These are phyloP conservation scores for Rhabdophis nuchalis DNA, from an alignment of 2,797 vertebrate genomes.

Conservation along the genomic window DNA sequence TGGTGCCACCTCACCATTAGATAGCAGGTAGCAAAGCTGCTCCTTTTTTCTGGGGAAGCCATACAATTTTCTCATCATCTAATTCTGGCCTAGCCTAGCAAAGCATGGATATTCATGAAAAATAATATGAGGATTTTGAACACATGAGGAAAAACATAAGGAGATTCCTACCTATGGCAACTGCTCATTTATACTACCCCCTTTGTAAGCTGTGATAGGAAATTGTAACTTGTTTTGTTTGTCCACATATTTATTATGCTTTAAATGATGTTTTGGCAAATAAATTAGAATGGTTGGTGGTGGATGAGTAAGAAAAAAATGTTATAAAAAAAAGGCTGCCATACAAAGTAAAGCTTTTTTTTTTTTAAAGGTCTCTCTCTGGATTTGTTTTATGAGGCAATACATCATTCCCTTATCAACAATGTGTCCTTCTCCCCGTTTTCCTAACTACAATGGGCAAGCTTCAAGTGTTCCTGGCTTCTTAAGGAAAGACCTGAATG, in stretches of 20 bases:
- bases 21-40: neutral
- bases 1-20: neutral
- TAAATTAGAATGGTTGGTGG: neutral
- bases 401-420: slow-evolving; percentile 7
- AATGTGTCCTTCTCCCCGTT: slow-evolving; percentile 15
- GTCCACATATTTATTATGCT: slow-evolving; percentile 13
- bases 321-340: neutral
- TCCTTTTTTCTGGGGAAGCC: neutral
- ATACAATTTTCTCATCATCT: neutral
- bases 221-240: neutral
- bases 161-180: neutral
- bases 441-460: neutral
- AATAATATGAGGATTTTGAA: slow-evolving; percentile 9
- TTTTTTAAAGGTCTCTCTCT: neutral
- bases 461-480: slow-evolving; percentile 1
- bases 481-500: slow-evolving; percentile 16
- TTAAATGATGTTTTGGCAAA: slow-evolving; percentile 9
- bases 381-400: slow-evolving; percentile 29
- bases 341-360: neutral
- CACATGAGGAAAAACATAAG: fast-evolving
- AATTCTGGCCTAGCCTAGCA: neutral
- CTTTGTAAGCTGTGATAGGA: neutral
- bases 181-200: neutral
- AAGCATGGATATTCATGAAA: neutral
- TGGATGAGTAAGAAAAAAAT: slow-evolving; percentile 10